Conservation (phyloP, 1,140 invertebrate genomes). For the Apocrypta bakeri region DNA sequence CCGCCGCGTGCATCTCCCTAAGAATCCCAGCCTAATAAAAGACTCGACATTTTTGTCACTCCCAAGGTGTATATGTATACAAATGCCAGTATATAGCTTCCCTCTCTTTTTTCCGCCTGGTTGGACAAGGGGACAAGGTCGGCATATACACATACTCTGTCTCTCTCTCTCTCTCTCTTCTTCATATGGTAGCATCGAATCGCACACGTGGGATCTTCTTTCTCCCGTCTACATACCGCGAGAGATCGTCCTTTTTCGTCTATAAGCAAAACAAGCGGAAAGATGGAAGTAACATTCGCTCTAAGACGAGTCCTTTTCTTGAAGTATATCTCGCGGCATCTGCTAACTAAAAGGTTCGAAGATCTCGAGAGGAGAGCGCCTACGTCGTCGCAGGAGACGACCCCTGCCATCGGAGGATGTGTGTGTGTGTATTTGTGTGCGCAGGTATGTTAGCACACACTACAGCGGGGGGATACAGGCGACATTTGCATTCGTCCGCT, state of each 20-base stretch:
- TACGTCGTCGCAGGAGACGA: conserved; percentile 21
- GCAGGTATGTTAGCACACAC: conserved; percentile 24
- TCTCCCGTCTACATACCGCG: conserved; percentile 8
- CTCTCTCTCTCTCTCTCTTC: no score
- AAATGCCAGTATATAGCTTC: conserved; percentile 26
- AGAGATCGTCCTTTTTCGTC: background rate
- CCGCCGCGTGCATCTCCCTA: background rate
- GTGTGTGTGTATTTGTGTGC: conserved; percentile 34
- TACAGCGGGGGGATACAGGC: conserved; percentile 47
- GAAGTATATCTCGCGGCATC: conserved; percentile 68
- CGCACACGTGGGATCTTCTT: conserved; percentile 35
- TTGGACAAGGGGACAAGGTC: conserved; percentile 32
- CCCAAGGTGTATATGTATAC: conserved; percentile 38
- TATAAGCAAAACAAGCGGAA: conserved; percentile 18
- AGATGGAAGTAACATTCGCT: background rate
- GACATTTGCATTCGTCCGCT: conserved; percentile 66
- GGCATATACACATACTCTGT: no score
- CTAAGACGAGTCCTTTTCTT: conserved; percentile 18
- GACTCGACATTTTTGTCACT: conserved; percentile 23
- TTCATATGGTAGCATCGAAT: conserved; percentile 15
- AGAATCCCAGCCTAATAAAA: background rate
- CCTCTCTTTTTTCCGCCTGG: conserved; percentile 8
- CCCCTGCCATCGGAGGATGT: conserved; percentile 18
- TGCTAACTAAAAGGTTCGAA: conserved; percentile 68
- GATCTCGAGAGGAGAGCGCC: conserved; percentile 55